Base-by-base conservation (phyloP, 2,113 vertebrate genomes). In the Ptyas mucosa region DNA sequence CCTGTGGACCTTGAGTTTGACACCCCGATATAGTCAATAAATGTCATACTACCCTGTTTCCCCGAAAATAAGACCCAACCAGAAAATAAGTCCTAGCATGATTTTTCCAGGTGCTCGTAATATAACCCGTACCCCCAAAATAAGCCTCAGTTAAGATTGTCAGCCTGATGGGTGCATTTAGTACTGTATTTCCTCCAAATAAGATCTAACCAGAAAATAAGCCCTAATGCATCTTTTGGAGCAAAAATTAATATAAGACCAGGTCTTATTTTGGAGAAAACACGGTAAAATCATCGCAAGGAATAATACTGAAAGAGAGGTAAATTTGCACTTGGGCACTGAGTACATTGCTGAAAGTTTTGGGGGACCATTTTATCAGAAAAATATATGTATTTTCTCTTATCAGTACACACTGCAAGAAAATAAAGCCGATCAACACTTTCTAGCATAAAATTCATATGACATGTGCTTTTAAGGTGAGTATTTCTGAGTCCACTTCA, bases 271-370 rank as follows among this genome's bases (percentile, higher is more conserved):
- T 49, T 49, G 5, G 5, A 5, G 46, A 7, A 49, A 49, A 49
- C 46, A 49, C 3, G 46, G 46, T 49, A 85, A 93, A 55, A 94
- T 93, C 75, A 93, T 69, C 90, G 53, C 6, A 91, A 20, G 90
- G 11, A 91, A 29, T 54, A 46, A 15, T 39, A 57, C 9, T 55
- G 7, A 8, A 26, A 54, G 52, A 58, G 26, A 91, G 81, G 2
- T 54, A 86, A 91, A 85, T 8, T 39, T 46, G 49, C 29, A 39
- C 49, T 52, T 61, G 34, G 54, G 54, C 11, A 34, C 2, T 64
- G 14, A 64, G 49, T 57, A 57, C 55, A 86, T 51, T 86, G 81
- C 23, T 24, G 18, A 91, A 91, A 58, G 5, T 8, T 20, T 29
- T 61, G 39, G 81, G 24, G n/a, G 7, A 23, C 26, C 54, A 91